Percentiles rank a stretch among this genome's conserved stretches.
phyloP scores from a whole-genome alignment of 2,113 vertebrate species.

The Seriola rivoliana region DNA sequence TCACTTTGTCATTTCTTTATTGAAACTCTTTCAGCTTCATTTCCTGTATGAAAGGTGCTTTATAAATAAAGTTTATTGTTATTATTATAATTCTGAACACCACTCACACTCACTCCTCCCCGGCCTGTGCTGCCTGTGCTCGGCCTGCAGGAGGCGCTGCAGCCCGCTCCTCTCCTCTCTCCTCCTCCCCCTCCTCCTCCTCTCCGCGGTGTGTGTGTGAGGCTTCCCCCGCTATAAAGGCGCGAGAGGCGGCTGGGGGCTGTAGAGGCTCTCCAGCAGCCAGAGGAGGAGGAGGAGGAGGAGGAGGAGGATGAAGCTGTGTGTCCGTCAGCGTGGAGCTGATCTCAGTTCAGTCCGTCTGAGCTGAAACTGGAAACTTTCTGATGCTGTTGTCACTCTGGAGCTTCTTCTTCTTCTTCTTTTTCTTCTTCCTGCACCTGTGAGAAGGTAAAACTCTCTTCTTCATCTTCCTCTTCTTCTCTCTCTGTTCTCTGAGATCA shows the following conservation, averaged over 20 bases:
- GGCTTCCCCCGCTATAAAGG: slow-evolving; percentile 64
- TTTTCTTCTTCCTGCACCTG: slow-evolving; percentile 14
- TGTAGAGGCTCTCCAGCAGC: slow-evolving; percentile 53
- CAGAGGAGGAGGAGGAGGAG: slow-evolving; percentile 35
- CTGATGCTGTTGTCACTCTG: slow-evolving; percentile 25
- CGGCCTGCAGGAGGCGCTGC: slow-evolving; percentile 57
- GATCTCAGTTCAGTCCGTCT: slow-evolving; percentile 52
- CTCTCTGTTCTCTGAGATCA: no score
- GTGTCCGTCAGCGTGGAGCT: slow-evolving; percentile 22
- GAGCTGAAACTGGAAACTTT: slow-evolving; percentile 66
- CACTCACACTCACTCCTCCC: no score
- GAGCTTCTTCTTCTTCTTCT: slow-evolving; percentile 25
- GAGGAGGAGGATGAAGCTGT: slow-evolving; percentile 22
- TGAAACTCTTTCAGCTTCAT: no score
- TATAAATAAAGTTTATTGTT: no score
- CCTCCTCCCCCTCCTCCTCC: slow-evolving; percentile 6
- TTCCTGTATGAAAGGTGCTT: no score
- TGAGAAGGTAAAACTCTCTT: slow-evolving; percentile 55
- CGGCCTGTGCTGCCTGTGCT: no score
- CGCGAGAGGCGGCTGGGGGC: slow-evolving; percentile 20
- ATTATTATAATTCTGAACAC: no score
- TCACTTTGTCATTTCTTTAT: no score
- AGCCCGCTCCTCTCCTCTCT: slow-evolving; percentile 1
- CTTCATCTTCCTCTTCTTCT: slow-evolving; percentile 14
- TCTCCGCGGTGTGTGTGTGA: slow-evolving; percentile 3